Percentiles rank a stretch among this genome's conserved stretches.
phyloP scores from a whole-genome alignment of 2,888 invertebrate species.

The Polydrusus pterygomalis region DNA sequence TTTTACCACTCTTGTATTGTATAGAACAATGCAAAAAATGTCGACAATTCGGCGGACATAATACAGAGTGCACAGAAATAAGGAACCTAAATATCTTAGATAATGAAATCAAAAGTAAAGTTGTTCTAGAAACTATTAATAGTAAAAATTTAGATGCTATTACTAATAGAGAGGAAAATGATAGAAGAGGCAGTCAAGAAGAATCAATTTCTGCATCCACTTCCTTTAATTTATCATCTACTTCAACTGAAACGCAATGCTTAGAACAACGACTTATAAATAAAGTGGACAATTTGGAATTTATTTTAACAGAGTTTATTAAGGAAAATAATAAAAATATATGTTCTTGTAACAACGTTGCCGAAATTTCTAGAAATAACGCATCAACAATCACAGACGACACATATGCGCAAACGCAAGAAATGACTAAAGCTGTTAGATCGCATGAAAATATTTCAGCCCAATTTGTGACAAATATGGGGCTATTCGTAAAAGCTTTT shows the following conservation, averaged over 20 bases:
- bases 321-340: neutral
- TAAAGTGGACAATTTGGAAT: neutral
- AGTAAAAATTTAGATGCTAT: too few relatives aligned
- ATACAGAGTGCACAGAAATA: neutral
- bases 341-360: neutral
- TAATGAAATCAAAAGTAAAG: neutral
- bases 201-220: neutral
- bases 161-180: too few relatives aligned
- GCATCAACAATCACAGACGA: neutral
- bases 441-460: neutral
- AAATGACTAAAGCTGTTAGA: neutral
- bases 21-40: constrained; percentile 7
- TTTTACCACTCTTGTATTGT: neutral
- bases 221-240: neutral
- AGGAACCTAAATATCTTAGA: neutral
- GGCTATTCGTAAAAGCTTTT: neutral
- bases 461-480: neutral
- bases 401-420: neutral
- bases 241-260: neutral
- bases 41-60: neutral
- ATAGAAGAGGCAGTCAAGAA: neutral
- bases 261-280: neutral
- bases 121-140: too few relatives aligned
- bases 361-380: neutral
- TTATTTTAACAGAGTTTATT: neutral